These are phyloP conservation scores for Yponomeuta sedellus DNA, from an alignment of 2,888 invertebrate species.

Conservation along the genomic window DNA sequence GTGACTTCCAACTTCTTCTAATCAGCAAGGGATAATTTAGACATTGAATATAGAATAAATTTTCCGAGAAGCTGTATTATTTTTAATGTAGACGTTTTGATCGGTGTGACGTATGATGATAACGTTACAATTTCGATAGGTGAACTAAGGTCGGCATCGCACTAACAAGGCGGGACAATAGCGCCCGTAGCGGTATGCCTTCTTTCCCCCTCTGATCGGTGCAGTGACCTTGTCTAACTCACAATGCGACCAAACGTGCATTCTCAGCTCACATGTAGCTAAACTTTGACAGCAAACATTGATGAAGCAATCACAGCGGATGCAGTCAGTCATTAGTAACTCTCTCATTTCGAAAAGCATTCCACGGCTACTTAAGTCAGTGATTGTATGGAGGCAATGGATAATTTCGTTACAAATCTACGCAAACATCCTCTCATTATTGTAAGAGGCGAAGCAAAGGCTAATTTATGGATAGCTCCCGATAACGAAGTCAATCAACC, in stretches of 20 bases:
- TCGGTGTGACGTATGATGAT: not conserved
- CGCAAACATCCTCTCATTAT: conserved; percentile 14
- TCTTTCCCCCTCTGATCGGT: conserved; percentile 28
- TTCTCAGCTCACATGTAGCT: conserved; percentile 10
- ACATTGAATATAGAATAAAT: too few species aligned
- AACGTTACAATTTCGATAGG: not conserved
- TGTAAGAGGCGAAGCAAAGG: conserved; percentile 19
- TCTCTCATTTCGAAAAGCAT: conserved; percentile 12
- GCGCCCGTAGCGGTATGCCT: conserved; percentile 39
- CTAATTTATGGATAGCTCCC: conserved; percentile 43
- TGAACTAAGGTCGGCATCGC: conserved; percentile 9
- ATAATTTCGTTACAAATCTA: conserved; percentile 10
- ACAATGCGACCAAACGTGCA: not conserved
- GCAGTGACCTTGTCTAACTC: conserved; percentile 15
- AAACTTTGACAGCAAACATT: conserved; percentile 9
- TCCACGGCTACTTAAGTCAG: not conserved
- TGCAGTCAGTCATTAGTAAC: conserved; percentile 6
- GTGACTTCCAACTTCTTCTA: not conserved
- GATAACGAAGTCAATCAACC: conserved; percentile 58
- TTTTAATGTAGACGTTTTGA: not conserved
- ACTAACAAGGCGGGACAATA: conserved; percentile 51
- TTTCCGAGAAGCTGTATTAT: not conserved
- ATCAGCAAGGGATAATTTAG: not conserved
- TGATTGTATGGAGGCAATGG: not conserved
- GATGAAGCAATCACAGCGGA: conserved; percentile 10